Percentiles rank a stretch among this genome's conserved stretches.
These are phyloP conservation scores for Iselma pallidipennis DNA, from an alignment of 2,888 invertebrate genomes.

Conservation along the genomic window DNA sequence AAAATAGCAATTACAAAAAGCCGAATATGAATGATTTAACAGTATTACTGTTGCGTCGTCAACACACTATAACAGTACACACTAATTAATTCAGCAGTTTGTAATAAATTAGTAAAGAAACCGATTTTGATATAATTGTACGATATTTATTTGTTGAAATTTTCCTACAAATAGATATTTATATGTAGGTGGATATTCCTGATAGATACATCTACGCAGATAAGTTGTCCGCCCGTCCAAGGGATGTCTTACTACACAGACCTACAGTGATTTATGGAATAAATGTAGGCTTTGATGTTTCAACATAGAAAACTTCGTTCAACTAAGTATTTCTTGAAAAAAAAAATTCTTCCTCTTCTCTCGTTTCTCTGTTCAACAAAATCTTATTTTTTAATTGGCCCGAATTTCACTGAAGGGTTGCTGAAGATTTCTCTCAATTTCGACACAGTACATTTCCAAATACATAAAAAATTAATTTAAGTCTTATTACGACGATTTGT, in stretches of 20 bases:
- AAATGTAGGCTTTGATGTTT: background rate
- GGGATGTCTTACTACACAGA: background rate
- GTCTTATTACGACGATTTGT: conserved; percentile 8
- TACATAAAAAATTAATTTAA: conserved; percentile 20
- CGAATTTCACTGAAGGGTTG: too few species aligned
- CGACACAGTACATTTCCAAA: conserved; percentile 2
- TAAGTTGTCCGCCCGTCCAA: background rate
- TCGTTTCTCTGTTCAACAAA: background rate
- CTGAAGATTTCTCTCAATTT: conserved; percentile 9
- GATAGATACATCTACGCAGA: conserved; percentile 2
- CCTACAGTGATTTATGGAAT: background rate
- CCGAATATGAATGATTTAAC: too few species aligned
- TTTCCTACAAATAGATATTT: background rate
- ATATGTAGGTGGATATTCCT: background rate
- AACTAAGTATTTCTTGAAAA: background rate
- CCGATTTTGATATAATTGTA: background rate
- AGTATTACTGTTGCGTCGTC: too few species aligned
- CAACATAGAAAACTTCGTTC: background rate
- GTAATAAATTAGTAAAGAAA: background rate
- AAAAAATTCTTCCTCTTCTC: background rate
- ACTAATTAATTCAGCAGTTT: background rate
- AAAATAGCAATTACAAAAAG: too few species aligned
- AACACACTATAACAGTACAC: background rate
- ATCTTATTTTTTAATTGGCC: too few species aligned
- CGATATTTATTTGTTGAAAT: background rate